Evolutionary conservation across 2,888 invertebrate species (phyloP).

Genomic region (Drosophila peninsularis): DNA sequence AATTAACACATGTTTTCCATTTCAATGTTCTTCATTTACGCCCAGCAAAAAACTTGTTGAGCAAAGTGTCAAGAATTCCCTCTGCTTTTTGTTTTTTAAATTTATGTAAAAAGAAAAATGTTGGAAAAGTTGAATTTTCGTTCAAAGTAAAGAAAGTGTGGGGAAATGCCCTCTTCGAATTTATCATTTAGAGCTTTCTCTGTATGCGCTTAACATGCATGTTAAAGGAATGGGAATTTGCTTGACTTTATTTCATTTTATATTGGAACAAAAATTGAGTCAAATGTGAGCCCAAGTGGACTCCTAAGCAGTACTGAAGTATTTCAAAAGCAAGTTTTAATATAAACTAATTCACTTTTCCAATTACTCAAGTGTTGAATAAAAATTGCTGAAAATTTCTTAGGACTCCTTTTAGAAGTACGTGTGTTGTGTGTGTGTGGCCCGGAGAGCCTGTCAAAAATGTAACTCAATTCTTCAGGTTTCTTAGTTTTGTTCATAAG

Average conservation of each 20-base stretch:
- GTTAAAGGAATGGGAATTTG: constrained; percentile 49
- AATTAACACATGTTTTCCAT: constrained; percentile 61
- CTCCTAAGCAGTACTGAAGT: constrained; percentile 6
- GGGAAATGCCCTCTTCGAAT: constrained; percentile 10
- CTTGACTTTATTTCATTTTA: constrained; percentile 2
- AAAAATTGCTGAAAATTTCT: constrained; percentile 24
- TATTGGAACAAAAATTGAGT: constrained; percentile 28
- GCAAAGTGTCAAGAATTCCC: constrained; percentile 63
- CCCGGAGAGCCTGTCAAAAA: constrained; percentile 12
- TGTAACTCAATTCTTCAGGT: constrained; percentile 40
- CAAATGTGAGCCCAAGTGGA: constrained; percentile 11
- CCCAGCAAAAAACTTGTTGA: constrained; percentile 64
- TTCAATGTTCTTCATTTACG: constrained; percentile 54
- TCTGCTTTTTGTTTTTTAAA: constrained; percentile 28
- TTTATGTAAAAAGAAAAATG: neutral
- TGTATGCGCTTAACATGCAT: constrained; percentile 34
- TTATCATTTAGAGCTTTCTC: constrained; percentile 6
- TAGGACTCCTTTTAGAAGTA: constrained; percentile 17
- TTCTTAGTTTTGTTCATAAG: constrained; percentile 19
- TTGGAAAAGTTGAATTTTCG: constrained; percentile 25
- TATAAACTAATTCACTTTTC: neutral
- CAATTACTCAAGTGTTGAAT: constrained; percentile 1
- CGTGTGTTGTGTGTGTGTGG: constrained; percentile 4
- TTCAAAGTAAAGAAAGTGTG: neutral
- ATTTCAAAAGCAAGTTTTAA: constrained; percentile 17